These are phyloP conservation scores for Agrochola litura DNA, from an alignment of 2,888 invertebrate species.

Conservation along the genomic window DNA sequence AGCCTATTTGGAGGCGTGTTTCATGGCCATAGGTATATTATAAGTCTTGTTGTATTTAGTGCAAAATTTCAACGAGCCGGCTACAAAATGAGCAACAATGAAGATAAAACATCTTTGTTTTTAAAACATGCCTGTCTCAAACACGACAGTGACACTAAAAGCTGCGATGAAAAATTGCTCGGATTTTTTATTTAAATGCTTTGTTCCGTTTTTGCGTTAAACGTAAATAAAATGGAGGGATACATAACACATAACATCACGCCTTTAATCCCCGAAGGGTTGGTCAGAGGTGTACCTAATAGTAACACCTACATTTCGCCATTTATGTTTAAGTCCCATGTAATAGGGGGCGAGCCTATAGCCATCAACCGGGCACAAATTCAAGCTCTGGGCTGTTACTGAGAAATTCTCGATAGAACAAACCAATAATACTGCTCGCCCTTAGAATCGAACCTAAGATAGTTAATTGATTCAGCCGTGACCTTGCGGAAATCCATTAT, in stretches of 20 bases:
- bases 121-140: slow-evolving; percentile 10
- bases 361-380: background rate
- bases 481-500: no score
- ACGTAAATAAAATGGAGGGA: background rate
- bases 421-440: no score
- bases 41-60: background rate
- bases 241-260: background rate
- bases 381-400: background rate
- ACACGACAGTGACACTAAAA: slow-evolving; percentile 16
- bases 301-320: background rate
- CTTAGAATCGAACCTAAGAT: no score
- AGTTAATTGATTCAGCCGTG: no score
- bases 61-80: background rate
- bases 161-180: slow-evolving; percentile 1
- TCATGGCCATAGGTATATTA: background rate
- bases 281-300: background rate
- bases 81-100: slow-evolving; percentile 4
- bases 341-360: background rate
- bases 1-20: background rate
- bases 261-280: background rate
- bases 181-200: background rate
- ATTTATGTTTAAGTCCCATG: background rate
- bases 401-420: no score
- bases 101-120: slow-evolving; percentile 13
- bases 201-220: background rate